Base-by-base conservation (phyloP, 2,113 vertebrate species). In the Bos javanicus region DNA sequence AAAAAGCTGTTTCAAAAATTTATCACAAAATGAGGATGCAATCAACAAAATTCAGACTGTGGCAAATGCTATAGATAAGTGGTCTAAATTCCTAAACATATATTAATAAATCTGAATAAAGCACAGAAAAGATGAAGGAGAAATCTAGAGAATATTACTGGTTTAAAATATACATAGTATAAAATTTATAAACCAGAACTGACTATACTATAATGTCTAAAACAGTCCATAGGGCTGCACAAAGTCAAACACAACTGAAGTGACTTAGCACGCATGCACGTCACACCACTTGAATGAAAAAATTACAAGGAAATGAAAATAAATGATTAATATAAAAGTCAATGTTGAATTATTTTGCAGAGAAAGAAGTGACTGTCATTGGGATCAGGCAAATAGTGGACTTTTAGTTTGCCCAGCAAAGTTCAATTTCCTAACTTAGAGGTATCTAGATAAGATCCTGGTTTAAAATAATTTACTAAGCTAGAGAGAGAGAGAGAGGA, bases 401-500 rank as follows among this genome's bases (percentile, higher is more conserved):
- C 59, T 25, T 64, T 33, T n/a, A n/a, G 19, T 81, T 91, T 59
- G 28, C 54, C 26, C 16, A 46, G 74, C 19, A 7, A 59, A 43
- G 28, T 80, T 80, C 28, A 56, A 3, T 90, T 90, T 56, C 54
- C 28, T 33, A 19, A 87, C 7, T 50, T 87, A 46, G 21, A 15
- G 43, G 5, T 87, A 46, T 50, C 15, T 26, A 57, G 30, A 11
- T 48, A 64, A 46, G 13, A 50, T 21, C 4, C 30, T 67, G 85
- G 21, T 46, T 64, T 87, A 87, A 87, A 87, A 64, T 87, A 50
- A 64, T 64, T 87, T 87, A 48, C 21, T 64, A 64, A 87, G 43
- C 43, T 62, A 25, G 4, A 50, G 28, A 87, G 46, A 67, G 21
- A 23, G 33, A n/a, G 48, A 9, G 7, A 1, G 4, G 4, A 46